Evolutionary conservation across 2,113 vertebrate genomes (phyloP).

Genomic region (Thalassoma bifasciatum): DNA sequence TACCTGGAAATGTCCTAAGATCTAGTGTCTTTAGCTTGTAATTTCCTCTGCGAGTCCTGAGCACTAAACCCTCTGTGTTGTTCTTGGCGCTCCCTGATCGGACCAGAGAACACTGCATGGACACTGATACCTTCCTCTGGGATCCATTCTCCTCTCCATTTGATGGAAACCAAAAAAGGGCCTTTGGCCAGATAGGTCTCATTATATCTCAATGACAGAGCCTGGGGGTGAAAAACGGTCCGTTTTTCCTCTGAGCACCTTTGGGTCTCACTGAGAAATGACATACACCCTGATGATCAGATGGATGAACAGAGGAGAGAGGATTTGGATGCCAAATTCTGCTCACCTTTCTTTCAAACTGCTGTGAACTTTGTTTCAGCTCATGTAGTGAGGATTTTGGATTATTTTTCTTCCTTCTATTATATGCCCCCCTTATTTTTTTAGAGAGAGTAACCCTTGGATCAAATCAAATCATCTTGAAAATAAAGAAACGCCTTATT

Average conservation of each 20-base stretch:
- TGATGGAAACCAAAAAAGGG: conserved; percentile 78
- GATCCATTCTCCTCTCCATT: conserved; percentile 74
- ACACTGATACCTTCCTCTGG: conserved; percentile 80
- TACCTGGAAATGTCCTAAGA: conserved; percentile 77
- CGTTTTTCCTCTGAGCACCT: conserved; percentile 67
- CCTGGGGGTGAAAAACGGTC: conserved; percentile 64
- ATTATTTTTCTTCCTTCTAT: conserved; percentile 12
- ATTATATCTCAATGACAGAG: conserved; percentile 75
- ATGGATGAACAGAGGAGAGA: conserved; percentile 35
- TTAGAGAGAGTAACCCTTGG: not conserved
- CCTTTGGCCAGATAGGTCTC: conserved; percentile 72
- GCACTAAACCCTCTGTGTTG: conserved; percentile 79
- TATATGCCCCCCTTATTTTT: not conserved
- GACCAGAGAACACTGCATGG: conserved; percentile 72
- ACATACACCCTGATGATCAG: conserved; percentile 58
- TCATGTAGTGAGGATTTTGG: conserved; percentile 4
- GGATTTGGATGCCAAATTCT: conserved; percentile 56
- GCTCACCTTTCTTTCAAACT: conserved; percentile 49
- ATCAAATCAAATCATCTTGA: not conserved
- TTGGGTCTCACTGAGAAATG: conserved; percentile 63
- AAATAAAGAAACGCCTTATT: not conserved
- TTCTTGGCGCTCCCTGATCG: conserved; percentile 73
- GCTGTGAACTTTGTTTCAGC: conserved; percentile 35
- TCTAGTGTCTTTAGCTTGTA: conserved; percentile 74
- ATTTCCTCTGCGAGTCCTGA: conserved; percentile 74